Evolutionary conservation across 2,888 invertebrate species (phyloP).

Genomic region (Drosophila rubida): DNA sequence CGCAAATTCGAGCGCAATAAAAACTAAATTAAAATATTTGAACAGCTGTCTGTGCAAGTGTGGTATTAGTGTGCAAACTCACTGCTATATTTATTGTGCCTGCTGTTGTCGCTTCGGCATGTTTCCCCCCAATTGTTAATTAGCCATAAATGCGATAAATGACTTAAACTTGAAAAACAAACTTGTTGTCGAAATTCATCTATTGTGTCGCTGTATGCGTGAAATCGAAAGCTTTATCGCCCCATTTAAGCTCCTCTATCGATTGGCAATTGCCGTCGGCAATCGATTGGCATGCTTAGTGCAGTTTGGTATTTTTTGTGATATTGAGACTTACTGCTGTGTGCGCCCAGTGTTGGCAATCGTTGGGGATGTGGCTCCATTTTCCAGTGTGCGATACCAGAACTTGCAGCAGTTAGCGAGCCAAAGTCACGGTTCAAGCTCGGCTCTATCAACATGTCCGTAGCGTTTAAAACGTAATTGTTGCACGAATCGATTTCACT

Average conservation of each 20-base stretch:
- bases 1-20: slow-evolving; percentile 34
- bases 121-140: slow-evolving; percentile 63
- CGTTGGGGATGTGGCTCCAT: slow-evolving; percentile 83
- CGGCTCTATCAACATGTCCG: slow-evolving; percentile 86
- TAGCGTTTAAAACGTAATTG: slow-evolving; percentile 29
- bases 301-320: not conserved
- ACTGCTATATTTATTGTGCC: slow-evolving; percentile 29
- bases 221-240: not conserved
- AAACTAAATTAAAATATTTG: slow-evolving; percentile 75
- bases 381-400: slow-evolving; percentile 83
- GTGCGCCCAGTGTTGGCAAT: slow-evolving; percentile 79
- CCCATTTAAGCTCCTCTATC: not conserved
- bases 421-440: slow-evolving; percentile 85
- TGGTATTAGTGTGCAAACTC: slow-evolving; percentile 24
- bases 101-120: slow-evolving; percentile 2
- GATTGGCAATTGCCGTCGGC: slow-evolving; percentile 52
- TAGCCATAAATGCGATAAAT: slow-evolving; percentile 51
- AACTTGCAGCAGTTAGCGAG: slow-evolving; percentile 83
- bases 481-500: slow-evolving; percentile 68
- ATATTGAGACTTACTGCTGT: slow-evolving; percentile 80
- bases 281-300: not conserved
- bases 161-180: slow-evolving; percentile 25
- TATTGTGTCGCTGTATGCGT: not conserved
- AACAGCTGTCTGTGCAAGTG: slow-evolving; percentile 57
- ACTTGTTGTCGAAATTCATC: slow-evolving; percentile 16